Evolutionary conservation across 1,140 invertebrate genomes (phyloP), one percentile per base, ranked within the genome.

Genomic region (Drosophila bocqueti): DNA sequence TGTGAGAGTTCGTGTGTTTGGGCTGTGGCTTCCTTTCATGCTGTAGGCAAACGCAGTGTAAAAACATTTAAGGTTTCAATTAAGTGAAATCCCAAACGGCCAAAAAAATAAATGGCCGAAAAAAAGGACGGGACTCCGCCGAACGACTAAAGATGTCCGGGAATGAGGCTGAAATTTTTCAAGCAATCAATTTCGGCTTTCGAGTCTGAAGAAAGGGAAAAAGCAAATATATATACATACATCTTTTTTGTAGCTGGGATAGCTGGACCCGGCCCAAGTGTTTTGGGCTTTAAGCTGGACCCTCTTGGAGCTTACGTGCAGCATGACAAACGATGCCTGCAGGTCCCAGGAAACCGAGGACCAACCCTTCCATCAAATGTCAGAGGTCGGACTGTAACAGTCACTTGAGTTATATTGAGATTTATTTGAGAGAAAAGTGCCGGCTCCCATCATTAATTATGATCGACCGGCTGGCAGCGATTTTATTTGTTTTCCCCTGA

Each of bases 41-140:
- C 61, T 66, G 52, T 50, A 71, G 62, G 72, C 73, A 49, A 89
- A 72, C 54, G 74, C 74, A 73, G 80, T 89, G 84, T 84, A 90
- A 90, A 89, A 89, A 89, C 84, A 89, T 89, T 89, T 84, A 89
- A 89, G 84, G 85, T 81, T 89, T 89, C 85, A 89, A 89, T 89
- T 89, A 90, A 90, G 85, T 87, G 64, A 89, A 83, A 81, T 78
- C 80, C 84, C 72, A 81, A 76, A 79, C 34, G 72, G 46, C 65
- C 43, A 55, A 78, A 87, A 83, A 87, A 81, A 79, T 66, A 80
- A 74, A 72, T 66, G 59, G 43, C 18, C 54, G 21, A 71, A 75
- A 69, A 69, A 79, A 76, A 40, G 64, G 67, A 46, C 76, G 64
- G 45, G 47, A 31, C 57, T 47, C 55, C 63, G 63, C 49, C 66